Conservation (phyloP, 2,797 vertebrate genomes). For the Cyclura pinguis region DNA sequence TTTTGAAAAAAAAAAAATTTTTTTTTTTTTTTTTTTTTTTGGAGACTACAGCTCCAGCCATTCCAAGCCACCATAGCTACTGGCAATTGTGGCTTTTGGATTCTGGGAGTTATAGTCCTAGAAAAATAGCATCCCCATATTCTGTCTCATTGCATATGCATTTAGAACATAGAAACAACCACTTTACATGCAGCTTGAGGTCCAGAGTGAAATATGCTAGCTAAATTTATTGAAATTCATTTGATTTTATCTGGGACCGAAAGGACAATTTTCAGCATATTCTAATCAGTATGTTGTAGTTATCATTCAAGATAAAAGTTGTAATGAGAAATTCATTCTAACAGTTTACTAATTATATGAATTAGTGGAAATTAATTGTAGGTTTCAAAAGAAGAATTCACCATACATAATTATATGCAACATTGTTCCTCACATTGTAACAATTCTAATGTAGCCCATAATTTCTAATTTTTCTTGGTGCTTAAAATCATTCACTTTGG, state of each 20-base stretch:
- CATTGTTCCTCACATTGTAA: background rate
- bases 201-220: background rate
- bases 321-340: slow-evolving; percentile 32
- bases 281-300: slow-evolving; percentile 14
- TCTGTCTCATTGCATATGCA: background rate
- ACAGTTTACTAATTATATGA: slow-evolving; percentile 38
- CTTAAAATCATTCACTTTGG: background rate
- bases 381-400: slow-evolving; percentile 1
- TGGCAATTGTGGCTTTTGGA: background rate
- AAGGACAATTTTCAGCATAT: slow-evolving; percentile 7
- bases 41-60: background rate
- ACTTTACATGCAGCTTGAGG: background rate
- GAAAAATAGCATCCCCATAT: background rate
- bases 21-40: background rate
- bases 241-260: background rate
- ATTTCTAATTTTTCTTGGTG: background rate
- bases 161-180: background rate
- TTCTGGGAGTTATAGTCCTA: background rate
- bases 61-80: background rate
- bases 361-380: slow-evolving; percentile 35
- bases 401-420: background rate
- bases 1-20: too few species aligned
- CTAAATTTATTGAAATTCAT: slow-evolving; percentile 14
- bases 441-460: background rate
- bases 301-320: slow-evolving; percentile 1